Percentiles rank a stretch among this genome's conserved stretches.
Evolutionary conservation across 2,888 invertebrate genomes (phyloP).

Genomic region (Clanis bilineata): DNA sequence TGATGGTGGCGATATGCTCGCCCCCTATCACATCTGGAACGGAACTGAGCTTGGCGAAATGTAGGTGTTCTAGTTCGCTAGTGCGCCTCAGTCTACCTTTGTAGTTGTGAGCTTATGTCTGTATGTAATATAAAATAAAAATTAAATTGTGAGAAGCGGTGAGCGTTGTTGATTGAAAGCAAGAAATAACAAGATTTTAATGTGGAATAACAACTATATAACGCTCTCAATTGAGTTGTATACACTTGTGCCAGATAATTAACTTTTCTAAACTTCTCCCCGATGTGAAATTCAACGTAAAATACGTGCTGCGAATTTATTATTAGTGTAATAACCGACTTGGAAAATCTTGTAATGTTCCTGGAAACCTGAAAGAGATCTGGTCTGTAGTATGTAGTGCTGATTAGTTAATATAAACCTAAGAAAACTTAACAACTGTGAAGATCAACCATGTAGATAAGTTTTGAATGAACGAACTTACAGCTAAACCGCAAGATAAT

Average conservation of each 20-base stretch:
- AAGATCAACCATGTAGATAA: background rate
- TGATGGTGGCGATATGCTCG: too few relatives aligned
- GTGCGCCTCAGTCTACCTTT: too few relatives aligned
- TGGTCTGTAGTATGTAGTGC: too few relatives aligned
- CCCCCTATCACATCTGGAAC: too few relatives aligned
- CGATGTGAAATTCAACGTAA: background rate
- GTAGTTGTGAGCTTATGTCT: too few relatives aligned
- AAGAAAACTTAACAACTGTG: background rate
- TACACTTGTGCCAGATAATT: background rate
- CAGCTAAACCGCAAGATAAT: background rate
- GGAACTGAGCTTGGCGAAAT: too few relatives aligned
- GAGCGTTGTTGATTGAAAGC: too few relatives aligned
- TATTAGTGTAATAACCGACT: background rate
- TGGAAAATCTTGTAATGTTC: background rate
- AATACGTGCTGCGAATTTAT: background rate
- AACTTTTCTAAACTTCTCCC: background rate
- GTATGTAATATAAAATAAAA: too few relatives aligned
- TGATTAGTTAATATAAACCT: background rate
- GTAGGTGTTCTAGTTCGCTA: too few relatives aligned
- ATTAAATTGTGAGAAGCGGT: too few relatives aligned
- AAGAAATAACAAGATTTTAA: too few relatives aligned
- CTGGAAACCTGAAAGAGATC: background rate
- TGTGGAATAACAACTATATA: background rate
- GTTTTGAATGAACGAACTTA: background rate
- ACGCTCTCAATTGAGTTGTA: background rate